These are phyloP conservation scores for Xiphorhynchus elegans DNA, from an alignment of 2,113 vertebrate genomes.

Conservation along the genomic window DNA sequence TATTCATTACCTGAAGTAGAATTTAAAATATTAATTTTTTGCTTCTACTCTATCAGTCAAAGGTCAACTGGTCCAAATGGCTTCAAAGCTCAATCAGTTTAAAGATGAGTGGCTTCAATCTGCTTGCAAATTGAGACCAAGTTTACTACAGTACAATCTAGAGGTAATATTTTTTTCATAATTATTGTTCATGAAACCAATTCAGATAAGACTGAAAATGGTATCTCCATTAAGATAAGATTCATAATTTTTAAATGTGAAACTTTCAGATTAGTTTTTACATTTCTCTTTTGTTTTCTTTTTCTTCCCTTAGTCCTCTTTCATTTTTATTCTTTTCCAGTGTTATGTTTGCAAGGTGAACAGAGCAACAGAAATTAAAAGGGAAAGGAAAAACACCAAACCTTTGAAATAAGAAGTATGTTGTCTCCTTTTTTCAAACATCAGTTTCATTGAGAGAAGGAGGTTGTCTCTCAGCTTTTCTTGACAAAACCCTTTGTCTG, in stretches of 20 bases:
- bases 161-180: neutral
- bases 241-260: neutral
- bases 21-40: neutral
- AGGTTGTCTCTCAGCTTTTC: neutral
- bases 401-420: accelerated
- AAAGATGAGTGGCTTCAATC: neutral
- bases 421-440: neutral
- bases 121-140: neutral
- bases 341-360: neutral
- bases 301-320: neutral
- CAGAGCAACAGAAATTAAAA: neutral
- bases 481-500: neutral
- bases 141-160: neutral
- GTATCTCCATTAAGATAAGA: neutral
- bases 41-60: neutral
- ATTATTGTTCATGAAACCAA: neutral
- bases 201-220: neutral
- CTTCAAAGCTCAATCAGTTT: neutral
- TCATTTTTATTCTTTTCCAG: neutral
- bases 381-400: neutral
- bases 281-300: neutral
- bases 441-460: accelerated
- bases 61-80: neutral
- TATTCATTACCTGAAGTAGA: neutral
- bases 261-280: neutral